These are phyloP conservation scores for Neodiprion lecontei DNA, from an alignment of 1,140 invertebrate species.

Conservation along the genomic window DNA sequence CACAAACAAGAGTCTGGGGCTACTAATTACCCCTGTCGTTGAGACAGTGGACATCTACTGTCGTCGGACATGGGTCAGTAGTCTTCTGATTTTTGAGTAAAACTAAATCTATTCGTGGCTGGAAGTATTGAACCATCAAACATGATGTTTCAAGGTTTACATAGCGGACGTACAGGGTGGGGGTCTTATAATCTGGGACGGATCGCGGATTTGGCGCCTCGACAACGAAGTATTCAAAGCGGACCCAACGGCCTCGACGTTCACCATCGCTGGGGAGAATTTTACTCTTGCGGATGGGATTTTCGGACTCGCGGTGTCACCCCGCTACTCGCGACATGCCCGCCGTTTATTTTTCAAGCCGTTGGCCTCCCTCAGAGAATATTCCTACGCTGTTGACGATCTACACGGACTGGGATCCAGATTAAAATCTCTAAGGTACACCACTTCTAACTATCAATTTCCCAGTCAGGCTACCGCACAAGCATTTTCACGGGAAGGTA, in stretches of 20 bases:
- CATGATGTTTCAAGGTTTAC: slow-evolving; percentile 55
- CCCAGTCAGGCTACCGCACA: slow-evolving; percentile 47
- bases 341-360: slow-evolving; percentile 71
- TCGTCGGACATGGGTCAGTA: no score
- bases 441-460: slow-evolving; percentile 22
- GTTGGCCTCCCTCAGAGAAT: slow-evolving; percentile 71
- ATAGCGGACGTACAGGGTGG: slow-evolving; percentile 66
- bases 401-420: slow-evolving; percentile 15
- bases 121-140: no score
- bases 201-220: slow-evolving; percentile 62
- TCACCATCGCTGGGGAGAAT: slow-evolving; percentile 69
- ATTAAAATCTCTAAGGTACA: slow-evolving; percentile 18
- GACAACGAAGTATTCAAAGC: slow-evolving; percentile 71
- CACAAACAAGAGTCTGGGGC: no score
- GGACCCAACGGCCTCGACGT: slow-evolving; percentile 69
- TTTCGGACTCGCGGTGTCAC: slow-evolving; percentile 64
- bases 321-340: slow-evolving; percentile 65
- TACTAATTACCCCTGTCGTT: slow-evolving; percentile 21
- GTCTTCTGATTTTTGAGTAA: no score
- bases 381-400: slow-evolving; percentile 56
- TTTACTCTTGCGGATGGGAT: slow-evolving; percentile 75
- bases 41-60: slow-evolving; percentile 1
- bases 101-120: no score
- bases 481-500: slow-evolving; percentile 44
- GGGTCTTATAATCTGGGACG: slow-evolving; percentile 67